A percentile compares a stretch with the other conserved stretches of the same genome.
Evolutionary conservation across 2,888 invertebrate species (phyloP).

Genomic region (Phaedon cochleariae): DNA sequence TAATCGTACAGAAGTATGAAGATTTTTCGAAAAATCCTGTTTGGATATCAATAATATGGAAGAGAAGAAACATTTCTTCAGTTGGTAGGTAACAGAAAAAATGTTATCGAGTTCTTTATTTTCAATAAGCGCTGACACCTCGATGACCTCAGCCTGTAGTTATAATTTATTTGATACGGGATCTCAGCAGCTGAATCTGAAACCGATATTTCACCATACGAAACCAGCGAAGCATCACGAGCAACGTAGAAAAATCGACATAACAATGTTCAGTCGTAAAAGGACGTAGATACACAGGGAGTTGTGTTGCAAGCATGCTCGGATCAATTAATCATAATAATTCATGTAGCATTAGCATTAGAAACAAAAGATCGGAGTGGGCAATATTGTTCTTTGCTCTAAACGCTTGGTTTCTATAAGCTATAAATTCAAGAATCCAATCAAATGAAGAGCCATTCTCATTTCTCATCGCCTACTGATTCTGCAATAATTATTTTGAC

Average conservation of each 20-base stretch:
- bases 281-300: constrained; percentile 18
- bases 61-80: no score
- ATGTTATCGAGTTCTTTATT: not conserved
- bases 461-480: not conserved
- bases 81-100: not conserved
- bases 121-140: not conserved
- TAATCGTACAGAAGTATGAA: no score
- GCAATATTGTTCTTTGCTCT: constrained; percentile 13
- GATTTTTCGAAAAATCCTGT: no score
- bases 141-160: not conserved
- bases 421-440: not conserved
- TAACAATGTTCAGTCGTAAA: constrained; percentile 25
- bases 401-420: no score
- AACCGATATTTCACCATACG: constrained; percentile 6
- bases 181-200: not conserved
- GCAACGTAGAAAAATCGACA: constrained; percentile 18
- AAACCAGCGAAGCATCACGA: constrained; percentile 27
- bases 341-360: constrained; percentile 29
- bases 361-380: constrained; percentile 28
- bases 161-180: not conserved
- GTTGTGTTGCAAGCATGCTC: constrained; percentile 26
- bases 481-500: no score
- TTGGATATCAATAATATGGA: no score
- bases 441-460: not conserved
- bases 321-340: constrained; percentile 30